Base-by-base conservation (phyloP, 2,113 vertebrate species). In the Malaclemys terrapin region DNA sequence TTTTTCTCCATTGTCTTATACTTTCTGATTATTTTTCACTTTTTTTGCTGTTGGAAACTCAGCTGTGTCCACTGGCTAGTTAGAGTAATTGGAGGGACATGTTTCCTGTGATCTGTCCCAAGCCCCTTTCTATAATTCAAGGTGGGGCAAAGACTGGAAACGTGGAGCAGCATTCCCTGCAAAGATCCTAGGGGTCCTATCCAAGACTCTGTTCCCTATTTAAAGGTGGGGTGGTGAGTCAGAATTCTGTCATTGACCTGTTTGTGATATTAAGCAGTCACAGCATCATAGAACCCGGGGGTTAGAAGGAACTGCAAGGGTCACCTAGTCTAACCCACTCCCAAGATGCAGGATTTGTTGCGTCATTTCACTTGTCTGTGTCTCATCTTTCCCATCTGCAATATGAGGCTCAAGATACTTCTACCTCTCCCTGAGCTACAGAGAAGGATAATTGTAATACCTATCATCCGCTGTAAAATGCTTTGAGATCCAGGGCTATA, bases 51-150 rank as follows among this genome's bases (percentile, higher is more conserved):
- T 76, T 45, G 75, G 42, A 29, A 78, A 78, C 24, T 27, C 24
- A 78, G 42, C 42, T 45, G 45, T 25, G 25, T 45, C 75, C 75
- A 27, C 24, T 78, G 24, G 8, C 13, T 78, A 76, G 10, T 45
- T 76, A 45, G 22, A 47, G 24, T 12, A 76, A 45, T 45, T 78
- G 42, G 22, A 76, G 75, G 22, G 75, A 42, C 3, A 7, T 4
- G 0, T 47, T 93, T 24, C 14, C 10, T 0, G 1, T 54, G 5
- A 22, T 54, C 57, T 80, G 11, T 5, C 49, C 10, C 5, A 47
- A 49, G 1, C 4, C 56, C 24, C 49, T 4, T 45, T 50, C 45
- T 16, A 19, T 88, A 87, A 82, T 49, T 14, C 76, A 89, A n/a
- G 1, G 11, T 24, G 5, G 1, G 27, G 89, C 29, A 13, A 91